Conservation (phyloP, 2,797 vertebrate genomes). For the Cygnus olor region DNA sequence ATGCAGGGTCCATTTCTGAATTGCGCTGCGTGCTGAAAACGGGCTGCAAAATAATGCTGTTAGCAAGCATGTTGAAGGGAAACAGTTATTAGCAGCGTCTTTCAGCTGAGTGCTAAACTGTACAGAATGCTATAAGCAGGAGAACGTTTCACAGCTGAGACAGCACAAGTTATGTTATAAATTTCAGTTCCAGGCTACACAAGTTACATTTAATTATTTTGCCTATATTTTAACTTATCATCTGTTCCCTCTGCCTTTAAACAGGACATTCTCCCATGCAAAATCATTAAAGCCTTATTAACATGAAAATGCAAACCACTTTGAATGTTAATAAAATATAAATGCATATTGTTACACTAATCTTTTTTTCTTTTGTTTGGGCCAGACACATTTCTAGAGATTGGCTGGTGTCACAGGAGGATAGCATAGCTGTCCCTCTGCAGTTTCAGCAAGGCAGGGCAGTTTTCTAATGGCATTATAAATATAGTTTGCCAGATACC, state of each 20-base stretch:
- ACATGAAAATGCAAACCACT: not conserved
- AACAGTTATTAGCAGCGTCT: not conserved
- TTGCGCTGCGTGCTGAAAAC: not conserved
- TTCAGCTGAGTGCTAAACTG: not conserved
- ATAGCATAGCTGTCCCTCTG: not conserved
- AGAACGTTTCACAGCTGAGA: not conserved
- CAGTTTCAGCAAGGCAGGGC: not conserved
- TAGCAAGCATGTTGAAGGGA: not conserved
- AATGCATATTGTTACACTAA: not conserved
- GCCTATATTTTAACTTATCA: not conserved
- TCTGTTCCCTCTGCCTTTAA: not conserved
- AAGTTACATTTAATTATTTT: not conserved
- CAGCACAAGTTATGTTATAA: not conserved
- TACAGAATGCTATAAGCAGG: not conserved
- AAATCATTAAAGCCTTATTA: constrained; percentile 11
- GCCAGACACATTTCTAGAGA: not conserved
- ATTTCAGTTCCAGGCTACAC: not conserved
- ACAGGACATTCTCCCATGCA: not conserved
- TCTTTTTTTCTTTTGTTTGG: not conserved
- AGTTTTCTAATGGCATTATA: not conserved
- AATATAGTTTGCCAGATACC: not conserved
- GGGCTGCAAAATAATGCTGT: not conserved
- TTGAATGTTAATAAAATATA: constrained; percentile 11
- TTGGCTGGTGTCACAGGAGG: not conserved
- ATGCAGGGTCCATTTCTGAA: not conserved